Conservation (phyloP, 2,888 invertebrate species). For the Sinodicranocentrus sp. region DNA sequence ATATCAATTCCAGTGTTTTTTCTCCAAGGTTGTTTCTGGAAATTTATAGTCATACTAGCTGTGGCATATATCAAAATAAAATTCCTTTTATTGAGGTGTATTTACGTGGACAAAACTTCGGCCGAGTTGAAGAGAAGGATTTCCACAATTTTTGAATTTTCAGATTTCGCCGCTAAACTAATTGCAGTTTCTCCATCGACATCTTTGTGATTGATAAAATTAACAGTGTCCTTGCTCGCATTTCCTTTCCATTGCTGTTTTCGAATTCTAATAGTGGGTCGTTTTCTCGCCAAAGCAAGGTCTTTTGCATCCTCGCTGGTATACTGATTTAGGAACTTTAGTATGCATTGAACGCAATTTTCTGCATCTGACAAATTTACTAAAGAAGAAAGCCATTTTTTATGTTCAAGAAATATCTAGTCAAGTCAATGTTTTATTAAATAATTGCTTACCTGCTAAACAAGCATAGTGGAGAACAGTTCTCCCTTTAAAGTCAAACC, state of each 20-base stretch:
- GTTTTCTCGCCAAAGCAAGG: neutral
- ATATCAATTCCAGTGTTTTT: constrained; percentile 36
- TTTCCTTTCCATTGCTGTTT: constrained; percentile 16
- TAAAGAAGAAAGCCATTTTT: neutral
- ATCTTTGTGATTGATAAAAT: constrained; percentile 42
- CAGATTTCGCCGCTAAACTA: constrained; percentile 35
- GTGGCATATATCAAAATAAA: neutral
- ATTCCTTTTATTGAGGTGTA: neutral
- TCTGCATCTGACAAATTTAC: constrained; percentile 12
- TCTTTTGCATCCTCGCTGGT: neutral
- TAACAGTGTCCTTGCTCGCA: neutral
- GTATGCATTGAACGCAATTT: neutral
- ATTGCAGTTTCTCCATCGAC: too few species aligned
- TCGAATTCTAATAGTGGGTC: constrained; percentile 8
- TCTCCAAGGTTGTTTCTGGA: neutral
- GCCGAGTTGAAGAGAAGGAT: constrained; percentile 40
- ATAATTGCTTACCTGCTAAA: neutral
- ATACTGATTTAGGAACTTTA: neutral
- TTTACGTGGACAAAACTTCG: constrained; percentile 29
- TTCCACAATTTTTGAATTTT: constrained; percentile 38
- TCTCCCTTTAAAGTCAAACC: too few species aligned
- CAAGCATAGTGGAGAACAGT: neutral
- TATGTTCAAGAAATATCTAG: neutral
- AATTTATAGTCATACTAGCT: neutral
- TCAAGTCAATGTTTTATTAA: too few species aligned